Percentiles rank a stretch among this genome's conserved stretches.
phyloP scores from a whole-genome alignment of 2,888 invertebrate genomes.

The Eupeodes luniger region DNA sequence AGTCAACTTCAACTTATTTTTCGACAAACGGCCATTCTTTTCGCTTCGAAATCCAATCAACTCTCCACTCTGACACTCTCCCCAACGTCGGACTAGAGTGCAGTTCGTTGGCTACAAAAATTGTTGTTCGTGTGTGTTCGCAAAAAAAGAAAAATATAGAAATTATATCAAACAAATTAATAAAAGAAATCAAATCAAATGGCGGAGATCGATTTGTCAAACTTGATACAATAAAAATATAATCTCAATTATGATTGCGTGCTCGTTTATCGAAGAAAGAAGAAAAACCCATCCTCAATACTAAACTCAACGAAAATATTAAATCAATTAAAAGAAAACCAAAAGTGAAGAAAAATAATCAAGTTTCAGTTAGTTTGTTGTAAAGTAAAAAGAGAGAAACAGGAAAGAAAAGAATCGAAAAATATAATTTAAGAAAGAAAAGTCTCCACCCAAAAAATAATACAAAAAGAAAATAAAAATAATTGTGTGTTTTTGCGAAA shows the following conservation, averaged over 20 bases:
- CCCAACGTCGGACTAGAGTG: constrained; percentile 69
- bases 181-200: constrained; percentile 45
- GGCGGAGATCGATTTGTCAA: constrained; percentile 71
- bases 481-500: constrained; percentile 25
- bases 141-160: neutral
- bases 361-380: too few relatives aligned
- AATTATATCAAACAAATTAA: neutral
- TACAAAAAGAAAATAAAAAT: constrained; percentile 1
- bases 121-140: constrained; percentile 52
- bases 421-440: constrained; percentile 1
- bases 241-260: neutral
- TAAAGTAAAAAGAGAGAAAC: constrained; percentile 3
- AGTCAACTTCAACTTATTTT: constrained; percentile 26
- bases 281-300: constrained; percentile 6
- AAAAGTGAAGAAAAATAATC: constrained; percentile 8
- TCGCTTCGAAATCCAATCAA: constrained; percentile 47
- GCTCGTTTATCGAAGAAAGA: neutral
- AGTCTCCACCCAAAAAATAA: constrained; percentile 42
- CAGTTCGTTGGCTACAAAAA: constrained; percentile 59
- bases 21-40: constrained; percentile 59
- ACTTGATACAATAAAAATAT: constrained; percentile 1
- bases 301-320: too few relatives aligned
- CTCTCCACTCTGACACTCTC: constrained; percentile 69
- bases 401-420: constrained; percentile 19
- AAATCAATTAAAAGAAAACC: constrained; percentile 19